Percentiles rank a stretch among this genome's conserved stretches.
Conservation (phyloP, 2,797 vertebrate species). For the Pseudochirops corinnae region DNA sequence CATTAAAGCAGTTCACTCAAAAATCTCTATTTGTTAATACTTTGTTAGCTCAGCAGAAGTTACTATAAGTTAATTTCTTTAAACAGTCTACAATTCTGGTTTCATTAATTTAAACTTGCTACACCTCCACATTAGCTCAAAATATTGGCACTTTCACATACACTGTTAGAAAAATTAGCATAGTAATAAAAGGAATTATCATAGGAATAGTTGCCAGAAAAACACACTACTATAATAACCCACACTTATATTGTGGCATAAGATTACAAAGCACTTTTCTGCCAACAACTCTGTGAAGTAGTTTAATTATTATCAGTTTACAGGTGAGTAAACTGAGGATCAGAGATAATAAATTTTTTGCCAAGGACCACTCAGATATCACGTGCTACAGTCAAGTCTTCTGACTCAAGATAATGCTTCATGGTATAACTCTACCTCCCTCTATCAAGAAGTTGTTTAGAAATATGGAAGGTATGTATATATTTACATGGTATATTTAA, state of each 20-base stretch:
- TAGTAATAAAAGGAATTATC: conserved; percentile 12
- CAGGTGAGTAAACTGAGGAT: neutral
- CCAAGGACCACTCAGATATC: neutral
- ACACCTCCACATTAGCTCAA: conserved; percentile 13
- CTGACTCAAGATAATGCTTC: neutral
- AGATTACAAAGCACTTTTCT: neutral
- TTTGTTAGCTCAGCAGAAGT: conserved; percentile 8
- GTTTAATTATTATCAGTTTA: neutral
- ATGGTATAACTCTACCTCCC: neutral
- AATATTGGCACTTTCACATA: conserved; percentile 35
- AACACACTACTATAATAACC: neutral
- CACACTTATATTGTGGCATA: neutral
- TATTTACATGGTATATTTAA: conserved; percentile 57
- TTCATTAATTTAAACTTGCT: conserved; percentile 16
- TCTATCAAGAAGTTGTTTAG: conserved; percentile 31
- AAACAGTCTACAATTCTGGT: neutral
- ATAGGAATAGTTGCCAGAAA: conserved; percentile 40
- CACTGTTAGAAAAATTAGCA: conserved; percentile 11
- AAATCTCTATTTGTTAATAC: conserved; percentile 25
- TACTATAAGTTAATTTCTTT: conserved; percentile 14
- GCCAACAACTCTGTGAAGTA: neutral
- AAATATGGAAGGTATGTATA: neutral
- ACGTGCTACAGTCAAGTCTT: neutral
- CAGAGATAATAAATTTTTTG: neutral
- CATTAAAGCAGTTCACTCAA: conserved; percentile 5